Evolutionary conservation across 2,888 invertebrate species (phyloP), one percentile per base, ranked within the genome.

Genomic region (Melolontha melolontha): DNA sequence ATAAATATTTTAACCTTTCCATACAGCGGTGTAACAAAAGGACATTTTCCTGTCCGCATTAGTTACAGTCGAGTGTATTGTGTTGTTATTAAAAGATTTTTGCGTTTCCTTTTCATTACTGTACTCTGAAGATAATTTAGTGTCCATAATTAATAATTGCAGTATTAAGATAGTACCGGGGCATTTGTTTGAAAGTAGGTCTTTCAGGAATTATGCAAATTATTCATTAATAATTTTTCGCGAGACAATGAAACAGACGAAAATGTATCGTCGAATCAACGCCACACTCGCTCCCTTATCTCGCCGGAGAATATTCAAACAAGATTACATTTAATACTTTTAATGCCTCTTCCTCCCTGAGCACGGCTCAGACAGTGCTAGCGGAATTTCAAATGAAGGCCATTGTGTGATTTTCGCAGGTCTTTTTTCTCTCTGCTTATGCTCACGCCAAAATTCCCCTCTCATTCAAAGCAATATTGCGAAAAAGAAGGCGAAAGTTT

Each of bases 291-390:
- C 41, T 10, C n/a, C 41, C 17, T 55, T 41, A 55, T 41, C 55
- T 55, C 41, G 16, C 41, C 11, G 10, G 40, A 55, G 55, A 55
- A 55, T 55, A 55, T 55, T 55, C 55, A 55, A 41, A 55, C 41
- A 41, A 55, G 55, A 55, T 55, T 55, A 55, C 40, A 17, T 55
- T 54, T 54, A 54, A 54, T 54, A 54, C 8, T 39, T 54, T 40
- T 41, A 55, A 55, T 55, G 55, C 41, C 40, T 41, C 17, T 40
- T 22, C 40, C 55, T 17, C 40, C 10, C 55, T 22, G 17, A 14
- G 55, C 55, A 41, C 34, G 34, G 41, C 16, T 55, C 14, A 17
- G 16, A 17, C 41, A 14, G 41, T 11, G 22, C 22, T 49, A 16
- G 16, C 17, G 11, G 55, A 55, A 40, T 22, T 55, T 55, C 17